Evolutionary conservation across 2,888 invertebrate genomes (phyloP), one percentile per base, ranked within the genome.

Genomic region (Isotomurus palustris): DNA sequence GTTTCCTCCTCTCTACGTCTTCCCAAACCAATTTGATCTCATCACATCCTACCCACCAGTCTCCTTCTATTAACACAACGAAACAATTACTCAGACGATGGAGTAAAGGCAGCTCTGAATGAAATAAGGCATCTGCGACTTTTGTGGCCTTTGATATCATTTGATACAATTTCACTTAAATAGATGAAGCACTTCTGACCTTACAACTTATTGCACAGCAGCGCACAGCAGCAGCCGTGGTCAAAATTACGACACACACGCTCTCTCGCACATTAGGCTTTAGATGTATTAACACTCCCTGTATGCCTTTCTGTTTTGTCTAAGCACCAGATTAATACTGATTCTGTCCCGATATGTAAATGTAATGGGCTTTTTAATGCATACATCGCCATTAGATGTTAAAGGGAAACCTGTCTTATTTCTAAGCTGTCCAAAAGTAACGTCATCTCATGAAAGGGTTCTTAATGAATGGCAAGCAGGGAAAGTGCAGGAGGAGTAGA

Each of bases 281-380:
- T n/a, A n/a, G n/a, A n/a, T n/a, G n/a, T n/a, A n/a, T n/a, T n/a
- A n/a, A n/a, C n/a, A n/a, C n/a, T n/a, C n/a, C n/a, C n/a, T n/a
- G n/a, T n/a, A n/a, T n/a, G n/a, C n/a, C n/a, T n/a, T n/a, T n/a
- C n/a, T n/a, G 19, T 43, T 17, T 22, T 24, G 21, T 25, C 10
- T n/a, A 45, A 45, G 45, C 28, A 45, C 45, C 28, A 27, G 12
- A 45, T 25, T 45, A 45, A 28, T 14, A 14, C 45, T 28, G 45
- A 50, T 50, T 50, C 50, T 12, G 17, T 22, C 27, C 50, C 19
- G 50, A 50, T 50, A 50, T 50, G 50, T 50, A 50, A 50, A 50
- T 50, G 19, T 50, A 50, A 50, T 50, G 50, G 40, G 38, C 22
- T 22, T 19, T 50, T 28, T 50, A 50, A 50, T 50, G 38, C 19